Evolutionary conservation across 2,888 invertebrate genomes (phyloP).

Genomic region (Epinotia brunnichana): DNA sequence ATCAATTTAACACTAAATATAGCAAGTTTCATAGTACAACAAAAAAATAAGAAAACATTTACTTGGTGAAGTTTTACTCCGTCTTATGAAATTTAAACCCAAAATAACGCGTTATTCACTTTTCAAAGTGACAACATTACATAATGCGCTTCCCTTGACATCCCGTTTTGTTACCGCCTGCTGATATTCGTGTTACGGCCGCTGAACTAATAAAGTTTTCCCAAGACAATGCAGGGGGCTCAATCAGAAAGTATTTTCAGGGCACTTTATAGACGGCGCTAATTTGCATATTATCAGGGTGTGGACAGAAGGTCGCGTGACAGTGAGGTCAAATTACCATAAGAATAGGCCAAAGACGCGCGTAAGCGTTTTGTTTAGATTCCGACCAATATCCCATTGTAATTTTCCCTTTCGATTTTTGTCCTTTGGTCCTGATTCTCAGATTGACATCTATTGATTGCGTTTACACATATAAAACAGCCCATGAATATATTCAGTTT

Average conservation of each 20-base stretch:
- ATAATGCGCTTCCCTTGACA: not conserved
- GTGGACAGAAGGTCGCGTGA: constrained; percentile 81
- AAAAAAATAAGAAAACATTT: no score
- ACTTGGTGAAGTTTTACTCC: not conserved
- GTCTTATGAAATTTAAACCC: not conserved
- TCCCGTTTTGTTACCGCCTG: not conserved
- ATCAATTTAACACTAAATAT: not conserved
- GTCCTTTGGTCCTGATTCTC: constrained; percentile 11
- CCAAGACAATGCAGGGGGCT: constrained; percentile 57
- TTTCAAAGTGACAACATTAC: not conserved
- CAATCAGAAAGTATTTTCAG: constrained; percentile 76
- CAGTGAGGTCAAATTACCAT: constrained; percentile 76
- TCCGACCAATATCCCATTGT: constrained; percentile 66
- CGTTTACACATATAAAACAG: constrained; percentile 18
- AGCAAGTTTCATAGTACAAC: no score
- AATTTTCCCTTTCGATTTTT: constrained; percentile 54
- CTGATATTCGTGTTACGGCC: constrained; percentile 12
- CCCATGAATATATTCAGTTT: constrained; percentile 1
- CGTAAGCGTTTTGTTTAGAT: constrained; percentile 76
- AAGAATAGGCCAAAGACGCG: constrained; percentile 78
- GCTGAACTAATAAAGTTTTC: constrained; percentile 54
- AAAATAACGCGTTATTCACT: not conserved
- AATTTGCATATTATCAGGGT: constrained; percentile 81
- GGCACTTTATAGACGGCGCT: constrained; percentile 73
- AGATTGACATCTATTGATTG: constrained; percentile 30